A percentile compares a stretch with the other conserved stretches of the same genome.
phyloP scores from a whole-genome alignment of 2,888 invertebrate species.

The Pollenia angustigena region DNA sequence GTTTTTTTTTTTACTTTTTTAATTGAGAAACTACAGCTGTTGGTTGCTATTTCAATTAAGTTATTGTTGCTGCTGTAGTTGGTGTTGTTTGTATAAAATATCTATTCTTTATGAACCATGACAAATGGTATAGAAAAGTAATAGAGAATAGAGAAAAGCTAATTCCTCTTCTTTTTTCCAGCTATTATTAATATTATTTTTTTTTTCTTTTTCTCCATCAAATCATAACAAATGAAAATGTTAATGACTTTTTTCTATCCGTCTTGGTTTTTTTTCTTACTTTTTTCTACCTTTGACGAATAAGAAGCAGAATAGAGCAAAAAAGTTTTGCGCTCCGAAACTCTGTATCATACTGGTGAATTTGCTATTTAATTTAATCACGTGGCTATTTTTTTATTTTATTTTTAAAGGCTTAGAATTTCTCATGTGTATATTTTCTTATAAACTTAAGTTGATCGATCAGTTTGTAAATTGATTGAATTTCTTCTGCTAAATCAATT shows the following conservation, averaged over 20 bases:
- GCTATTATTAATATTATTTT: slow-evolving; percentile 19
- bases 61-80: slow-evolving; percentile 17
- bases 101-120: slow-evolving; percentile 65
- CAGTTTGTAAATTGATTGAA: too few relatives aligned
- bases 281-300: background rate
- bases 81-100: slow-evolving; percentile 37
- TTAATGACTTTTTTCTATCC: slow-evolving; percentile 7
- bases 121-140: slow-evolving; percentile 60
- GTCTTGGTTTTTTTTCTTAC: background rate
- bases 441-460: too few relatives aligned
- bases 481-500: too few relatives aligned
- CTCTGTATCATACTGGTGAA: too few relatives aligned
- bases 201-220: background rate
- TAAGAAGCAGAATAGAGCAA: background rate
- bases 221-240: slow-evolving; percentile 27
- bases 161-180: slow-evolving; percentile 32
- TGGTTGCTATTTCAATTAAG: slow-evolving; percentile 43
- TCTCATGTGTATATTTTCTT: too few relatives aligned
- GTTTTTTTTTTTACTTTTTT: slow-evolving; percentile 7
- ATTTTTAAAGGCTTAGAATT: too few relatives aligned
- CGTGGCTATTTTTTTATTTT: too few relatives aligned
- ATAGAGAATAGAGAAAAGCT: slow-evolving; percentile 37
- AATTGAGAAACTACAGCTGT: slow-evolving; percentile 44
- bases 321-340: background rate
- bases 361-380: too few relatives aligned